Conservation (phyloP, 2,797 vertebrate genomes). For the Rhyacichthys aspro region DNA sequence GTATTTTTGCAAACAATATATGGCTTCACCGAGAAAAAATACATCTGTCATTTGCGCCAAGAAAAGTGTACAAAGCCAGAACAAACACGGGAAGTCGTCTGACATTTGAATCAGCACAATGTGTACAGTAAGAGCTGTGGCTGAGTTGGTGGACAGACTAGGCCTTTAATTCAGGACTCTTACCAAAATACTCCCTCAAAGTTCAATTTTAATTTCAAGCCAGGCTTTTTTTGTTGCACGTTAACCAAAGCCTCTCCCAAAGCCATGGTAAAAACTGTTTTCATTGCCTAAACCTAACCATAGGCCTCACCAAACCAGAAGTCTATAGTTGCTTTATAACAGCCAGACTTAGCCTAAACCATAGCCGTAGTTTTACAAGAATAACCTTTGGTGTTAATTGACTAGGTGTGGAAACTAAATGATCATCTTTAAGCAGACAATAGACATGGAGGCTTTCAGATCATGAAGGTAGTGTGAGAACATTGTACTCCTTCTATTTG, state of each 20-base stretch:
- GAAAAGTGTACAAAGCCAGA: conserved; percentile 2
- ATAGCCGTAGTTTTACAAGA: conserved; percentile 5
- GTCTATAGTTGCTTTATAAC: conserved; percentile 36
- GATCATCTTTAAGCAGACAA: background rate
- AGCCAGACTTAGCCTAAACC: conserved; percentile 24
- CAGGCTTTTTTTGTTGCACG: conserved; percentile 39
- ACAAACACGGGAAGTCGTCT: conserved; percentile 15
- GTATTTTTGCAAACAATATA: conserved; percentile 11
- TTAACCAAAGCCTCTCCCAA: conserved; percentile 48
- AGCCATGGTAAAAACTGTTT: conserved; percentile 52
- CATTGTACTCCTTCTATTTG: background rate
- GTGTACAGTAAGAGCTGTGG: conserved; percentile 30
- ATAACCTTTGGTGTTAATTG: background rate
- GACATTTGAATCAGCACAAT: conserved; percentile 17
- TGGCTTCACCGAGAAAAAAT: background rate
- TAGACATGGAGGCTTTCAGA: background rate
- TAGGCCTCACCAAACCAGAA: conserved; percentile 37
- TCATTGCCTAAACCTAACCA: conserved; percentile 42
- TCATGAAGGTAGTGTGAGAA: no score
- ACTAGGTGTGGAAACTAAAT: conserved; percentile 1
- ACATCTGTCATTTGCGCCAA: background rate
- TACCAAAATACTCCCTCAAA: conserved; percentile 29
- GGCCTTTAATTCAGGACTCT: conserved; percentile 47
- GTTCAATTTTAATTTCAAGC: conserved; percentile 54
- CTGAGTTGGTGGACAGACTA: conserved; percentile 19